These are phyloP conservation scores for Drosophila mimetica DNA, from an alignment of 2,888 invertebrate species.

Conservation along the genomic window DNA sequence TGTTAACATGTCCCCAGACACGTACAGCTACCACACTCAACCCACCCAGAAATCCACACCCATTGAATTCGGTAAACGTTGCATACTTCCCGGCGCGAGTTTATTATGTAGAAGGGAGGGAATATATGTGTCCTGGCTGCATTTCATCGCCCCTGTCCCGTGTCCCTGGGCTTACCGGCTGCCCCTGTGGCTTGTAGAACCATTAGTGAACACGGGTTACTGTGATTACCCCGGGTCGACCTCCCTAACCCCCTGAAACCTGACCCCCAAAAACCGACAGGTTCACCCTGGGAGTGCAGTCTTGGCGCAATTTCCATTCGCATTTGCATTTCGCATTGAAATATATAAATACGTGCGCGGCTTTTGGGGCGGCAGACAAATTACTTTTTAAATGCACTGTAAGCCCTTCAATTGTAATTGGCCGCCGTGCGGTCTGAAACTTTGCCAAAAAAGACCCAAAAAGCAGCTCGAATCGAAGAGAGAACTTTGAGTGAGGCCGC, in stretches of 20 bases:
- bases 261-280: conserved; percentile 24
- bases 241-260: background rate
- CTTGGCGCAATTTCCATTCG: conserved; percentile 28
- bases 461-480: conserved; percentile 30
- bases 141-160: conserved; percentile 67
- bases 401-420: conserved; percentile 79
- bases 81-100: conserved; percentile 62
- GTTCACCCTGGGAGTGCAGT: conserved; percentile 39
- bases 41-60: conserved; percentile 6
- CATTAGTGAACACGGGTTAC: conserved; percentile 82
- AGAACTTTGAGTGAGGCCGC: conserved; percentile 64
- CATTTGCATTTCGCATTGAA: conserved; percentile 78
- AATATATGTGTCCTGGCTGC: conserved; percentile 49
- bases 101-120: conserved; percentile 60
- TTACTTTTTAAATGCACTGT: conserved; percentile 83
- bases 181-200: conserved; percentile 83
- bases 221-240: conserved; percentile 60
- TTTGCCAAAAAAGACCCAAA: conserved; percentile 62
- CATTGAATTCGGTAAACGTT: conserved; percentile 45
- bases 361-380: conserved; percentile 81
- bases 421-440: conserved; percentile 69
- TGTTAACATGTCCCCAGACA: conserved; percentile 83
- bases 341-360: conserved; percentile 82
- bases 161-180: conserved; percentile 42
- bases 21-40: conserved; percentile 35